Evolutionary conservation across 2,797 vertebrate species (phyloP).

Genomic region (Antennarius maculatus): DNA sequence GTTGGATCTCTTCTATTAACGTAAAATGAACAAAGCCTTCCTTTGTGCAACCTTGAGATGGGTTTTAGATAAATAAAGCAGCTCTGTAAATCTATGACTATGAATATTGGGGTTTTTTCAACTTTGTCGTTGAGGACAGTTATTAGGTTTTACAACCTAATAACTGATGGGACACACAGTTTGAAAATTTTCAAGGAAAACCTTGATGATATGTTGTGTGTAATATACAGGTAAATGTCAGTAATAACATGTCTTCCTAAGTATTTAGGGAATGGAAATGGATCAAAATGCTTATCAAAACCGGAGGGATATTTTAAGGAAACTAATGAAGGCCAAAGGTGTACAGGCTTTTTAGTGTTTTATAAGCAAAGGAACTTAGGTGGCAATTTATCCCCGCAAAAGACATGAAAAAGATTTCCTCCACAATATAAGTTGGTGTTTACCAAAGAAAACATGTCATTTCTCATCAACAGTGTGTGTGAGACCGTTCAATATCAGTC

Average conservation of each 20-base stretch:
- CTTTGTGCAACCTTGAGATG: too few relatives aligned
- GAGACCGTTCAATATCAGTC: conserved; percentile 65
- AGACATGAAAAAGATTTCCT: conserved; percentile 61
- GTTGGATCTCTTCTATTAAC: not conserved
- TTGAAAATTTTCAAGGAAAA: not conserved
- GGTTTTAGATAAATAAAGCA: too few relatives aligned
- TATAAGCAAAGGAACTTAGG: conserved; percentile 39
- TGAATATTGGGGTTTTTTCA: too few relatives aligned
- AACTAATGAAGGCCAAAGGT: conserved; percentile 28
- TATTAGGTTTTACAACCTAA: not conserved
- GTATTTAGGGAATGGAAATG: conserved; percentile 7
- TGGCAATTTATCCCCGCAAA: conserved; percentile 45
- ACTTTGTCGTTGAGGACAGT: not conserved
- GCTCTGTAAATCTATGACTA: too few relatives aligned
- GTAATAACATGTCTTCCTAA: not conserved
- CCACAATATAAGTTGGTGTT: conserved; percentile 52
- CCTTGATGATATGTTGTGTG: conserved; percentile 7
- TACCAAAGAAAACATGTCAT: conserved; percentile 66
- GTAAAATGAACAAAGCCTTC: not conserved
- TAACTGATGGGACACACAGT: too few relatives aligned
- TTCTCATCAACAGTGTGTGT: conserved; percentile 54
- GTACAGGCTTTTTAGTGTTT: conserved; percentile 37
- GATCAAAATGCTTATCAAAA: conserved; percentile 10
- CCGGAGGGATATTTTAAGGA: conserved; percentile 20
- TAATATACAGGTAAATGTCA: not conserved